Conservation (phyloP, 2,797 vertebrate species). For the Malurus leucopterus region DNA sequence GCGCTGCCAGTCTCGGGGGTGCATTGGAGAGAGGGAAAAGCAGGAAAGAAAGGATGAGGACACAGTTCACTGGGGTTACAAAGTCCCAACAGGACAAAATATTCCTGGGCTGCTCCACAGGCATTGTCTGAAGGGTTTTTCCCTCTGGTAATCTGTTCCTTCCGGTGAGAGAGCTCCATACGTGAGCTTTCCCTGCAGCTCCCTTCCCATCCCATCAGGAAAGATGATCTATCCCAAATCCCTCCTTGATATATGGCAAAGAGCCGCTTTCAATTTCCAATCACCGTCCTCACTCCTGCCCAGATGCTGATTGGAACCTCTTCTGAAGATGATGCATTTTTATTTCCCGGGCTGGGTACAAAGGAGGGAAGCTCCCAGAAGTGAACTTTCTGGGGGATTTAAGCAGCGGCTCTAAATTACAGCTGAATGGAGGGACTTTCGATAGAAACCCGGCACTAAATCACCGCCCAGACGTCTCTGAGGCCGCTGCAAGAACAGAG, state of each 20-base stretch:
- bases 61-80: neutral
- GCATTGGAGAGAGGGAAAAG: neutral
- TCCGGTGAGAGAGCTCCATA: slow-evolving; percentile 38
- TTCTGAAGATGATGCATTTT: slow-evolving; percentile 44
- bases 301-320: slow-evolving; percentile 35
- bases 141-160: slow-evolving; percentile 46
- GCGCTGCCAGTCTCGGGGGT: neutral
- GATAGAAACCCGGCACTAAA: slow-evolving; percentile 49
- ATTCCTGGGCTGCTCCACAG: neutral
- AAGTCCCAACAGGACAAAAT: neutral
- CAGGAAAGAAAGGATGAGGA: neutral
- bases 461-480: slow-evolving; percentile 22
- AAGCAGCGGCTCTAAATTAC: slow-evolving; percentile 72
- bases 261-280: slow-evolving; percentile 39
- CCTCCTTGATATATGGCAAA: slow-evolving; percentile 66
- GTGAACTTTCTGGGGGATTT: slow-evolving; percentile 50
- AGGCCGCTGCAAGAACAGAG: neutral
- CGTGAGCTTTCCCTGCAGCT: slow-evolving; percentile 43
- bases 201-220: slow-evolving; percentile 54
- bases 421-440: slow-evolving; percentile 9
- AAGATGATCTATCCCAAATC: slow-evolving; percentile 57
- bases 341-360: slow-evolving; percentile 29
- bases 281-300: slow-evolving; percentile 42
- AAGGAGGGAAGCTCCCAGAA: slow-evolving; percentile 13
- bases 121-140: neutral